These are phyloP conservation scores for Gymnoscelis rufifasciata DNA, from an alignment of 2,888 invertebrate species.

Conservation along the genomic window DNA sequence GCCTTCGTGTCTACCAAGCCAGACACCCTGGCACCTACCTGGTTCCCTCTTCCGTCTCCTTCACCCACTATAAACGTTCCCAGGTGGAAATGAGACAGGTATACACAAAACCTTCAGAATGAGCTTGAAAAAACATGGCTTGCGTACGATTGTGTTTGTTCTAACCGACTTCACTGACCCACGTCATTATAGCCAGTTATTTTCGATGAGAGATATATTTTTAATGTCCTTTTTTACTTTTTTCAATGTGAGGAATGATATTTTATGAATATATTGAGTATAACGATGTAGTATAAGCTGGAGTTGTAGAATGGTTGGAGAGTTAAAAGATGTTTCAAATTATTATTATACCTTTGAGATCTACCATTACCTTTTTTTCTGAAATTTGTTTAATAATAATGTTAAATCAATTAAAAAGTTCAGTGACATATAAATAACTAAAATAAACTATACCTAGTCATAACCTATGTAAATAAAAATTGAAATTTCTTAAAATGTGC, in stretches of 20 bases:
- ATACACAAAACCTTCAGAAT: conserved; percentile 36
- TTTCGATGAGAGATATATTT: conserved; percentile 74
- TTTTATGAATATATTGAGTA: conserved; percentile 68
- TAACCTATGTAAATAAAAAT: too few species aligned
- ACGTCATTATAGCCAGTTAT: conserved; percentile 76
- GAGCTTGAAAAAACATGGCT: conserved; percentile 44
- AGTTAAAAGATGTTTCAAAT: too few species aligned
- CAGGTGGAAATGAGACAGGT: conserved; percentile 24
- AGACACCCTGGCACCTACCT: conserved; percentile 75
- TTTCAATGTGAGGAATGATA: conserved; percentile 71
- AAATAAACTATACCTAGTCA: too few species aligned
- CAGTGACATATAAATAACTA: too few species aligned
- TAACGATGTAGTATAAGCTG: conserved; percentile 49
- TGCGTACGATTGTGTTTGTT: conserved; percentile 59
- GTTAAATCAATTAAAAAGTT: too few species aligned
- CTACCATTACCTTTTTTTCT: too few species aligned
- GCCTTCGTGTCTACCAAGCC: conserved; percentile 66
- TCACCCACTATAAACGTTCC: conserved; percentile 20
- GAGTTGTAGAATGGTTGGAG: background rate
- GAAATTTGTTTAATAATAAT: too few species aligned
- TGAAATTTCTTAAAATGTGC: too few species aligned
- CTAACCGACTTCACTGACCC: conserved; percentile 74
- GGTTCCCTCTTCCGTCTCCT: conserved; percentile 51
- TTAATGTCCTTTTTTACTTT: conserved; percentile 57
- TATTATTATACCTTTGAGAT: too few species aligned